Base-by-base conservation (phyloP, 2,888 invertebrate genomes). In the Drosophila heteroneura region DNA sequence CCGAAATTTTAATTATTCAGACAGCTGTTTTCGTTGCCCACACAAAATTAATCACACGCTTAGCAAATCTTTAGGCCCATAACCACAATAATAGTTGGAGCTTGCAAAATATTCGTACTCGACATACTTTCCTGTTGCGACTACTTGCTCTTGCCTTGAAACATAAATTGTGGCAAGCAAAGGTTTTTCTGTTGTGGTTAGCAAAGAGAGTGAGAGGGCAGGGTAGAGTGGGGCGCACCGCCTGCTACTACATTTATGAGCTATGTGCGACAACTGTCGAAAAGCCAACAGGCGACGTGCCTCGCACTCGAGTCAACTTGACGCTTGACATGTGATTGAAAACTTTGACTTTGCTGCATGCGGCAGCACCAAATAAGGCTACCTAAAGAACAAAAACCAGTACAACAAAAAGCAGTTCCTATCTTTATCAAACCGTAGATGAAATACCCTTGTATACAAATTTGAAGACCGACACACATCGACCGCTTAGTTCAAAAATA, bases 291-390 rank as follows among this genome's bases (percentile, higher is more conserved):
- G 71, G 65, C 70, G 69, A 78, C 82, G 68, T 62, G 83, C 66
- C 81, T 70, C 70, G 71, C 75, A 82, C 78, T 74, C 83, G 68
- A 87, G 90, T 79, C 82, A 89, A 87, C 71, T 80, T 77, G 70
- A 71, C 82, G 85, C 75, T 91, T 87, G 87, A 91, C 91, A 91
- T 90, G 78, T 87, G 87, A 87, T 91, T 87, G 91, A 91, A 91
- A 91, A 87, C 87, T 87, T 91, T 87, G 91, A 87, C 91, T 87
- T 87, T 87, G 79, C 83, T 90, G 85, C 89, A 76, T 88, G 80
- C 76, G 88, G 85, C 70, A 68, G 62, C 47, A 58, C n/a, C 58
- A 47, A 74, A 63, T 41, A 66, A 58, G 53, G 41, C 72, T 35
- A 52, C 71, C 70, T 35, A 19, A 54, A 53, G 19, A 70, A 47